Evolutionary conservation across 2,888 invertebrate genomes (phyloP).

Genomic region (Coelopa pilipes): DNA sequence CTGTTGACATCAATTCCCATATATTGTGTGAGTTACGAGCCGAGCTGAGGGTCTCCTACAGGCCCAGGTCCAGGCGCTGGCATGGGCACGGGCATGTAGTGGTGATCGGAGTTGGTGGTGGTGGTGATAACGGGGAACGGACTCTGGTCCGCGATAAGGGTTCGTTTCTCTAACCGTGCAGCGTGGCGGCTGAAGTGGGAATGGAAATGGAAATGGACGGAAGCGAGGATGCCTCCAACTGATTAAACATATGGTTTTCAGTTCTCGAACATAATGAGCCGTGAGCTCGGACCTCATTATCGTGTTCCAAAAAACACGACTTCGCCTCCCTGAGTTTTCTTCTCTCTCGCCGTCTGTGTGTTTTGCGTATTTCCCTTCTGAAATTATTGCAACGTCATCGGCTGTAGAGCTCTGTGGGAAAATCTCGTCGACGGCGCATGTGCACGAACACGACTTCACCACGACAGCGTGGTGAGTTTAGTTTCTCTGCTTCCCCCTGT

Average conservation of each 20-base stretch:
- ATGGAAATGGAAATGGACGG: not conserved
- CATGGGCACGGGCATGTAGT: too few relatives aligned
- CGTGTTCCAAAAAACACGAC: too few relatives aligned
- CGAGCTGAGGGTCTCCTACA: too few relatives aligned
- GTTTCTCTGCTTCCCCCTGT: not conserved
- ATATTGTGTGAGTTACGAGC: not conserved
- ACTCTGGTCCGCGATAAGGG: not conserved
- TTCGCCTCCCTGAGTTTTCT: too few relatives aligned
- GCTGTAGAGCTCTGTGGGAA: not conserved
- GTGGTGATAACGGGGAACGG: too few relatives aligned
- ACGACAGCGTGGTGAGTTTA: conserved; percentile 4
- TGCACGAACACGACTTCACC: not conserved
- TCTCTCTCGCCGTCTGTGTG: too few relatives aligned
- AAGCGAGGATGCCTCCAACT: not conserved
- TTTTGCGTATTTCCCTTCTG: too few relatives aligned
- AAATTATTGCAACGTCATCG: not conserved
- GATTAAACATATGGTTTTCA: not conserved
- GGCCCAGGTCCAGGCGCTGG: too few relatives aligned
- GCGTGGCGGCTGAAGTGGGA: not conserved
- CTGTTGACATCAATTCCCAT: conserved; percentile 8
- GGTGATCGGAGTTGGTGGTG: too few relatives aligned
- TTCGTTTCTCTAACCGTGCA: not conserved
- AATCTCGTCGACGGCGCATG: not conserved
- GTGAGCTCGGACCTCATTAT: not conserved
- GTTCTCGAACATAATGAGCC: not conserved